Conservation (phyloP, 2,797 vertebrate genomes). For the Smutsia temminckii region DNA sequence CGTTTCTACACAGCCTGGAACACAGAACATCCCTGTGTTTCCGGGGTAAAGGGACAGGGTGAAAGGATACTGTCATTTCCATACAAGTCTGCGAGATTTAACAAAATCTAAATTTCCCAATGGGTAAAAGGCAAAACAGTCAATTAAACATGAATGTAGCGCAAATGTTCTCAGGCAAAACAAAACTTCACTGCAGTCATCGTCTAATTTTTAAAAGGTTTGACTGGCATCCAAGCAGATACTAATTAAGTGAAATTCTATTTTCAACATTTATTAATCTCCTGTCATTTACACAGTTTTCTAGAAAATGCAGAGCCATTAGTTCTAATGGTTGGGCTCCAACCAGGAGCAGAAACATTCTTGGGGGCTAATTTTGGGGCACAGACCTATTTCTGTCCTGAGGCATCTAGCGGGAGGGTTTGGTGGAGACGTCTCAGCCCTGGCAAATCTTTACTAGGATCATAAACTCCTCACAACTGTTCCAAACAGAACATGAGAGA, state of each 20-base stretch:
- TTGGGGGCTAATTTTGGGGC: not conserved
- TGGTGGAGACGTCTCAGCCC: slow-evolving; percentile 29
- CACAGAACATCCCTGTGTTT: accelerated
- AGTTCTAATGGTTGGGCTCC: not conserved
- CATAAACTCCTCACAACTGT: not conserved
- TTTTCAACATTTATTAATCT: slow-evolving; percentile 54
- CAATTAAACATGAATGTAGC: not conserved
- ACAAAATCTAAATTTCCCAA: not conserved
- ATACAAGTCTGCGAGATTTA: not conserved
- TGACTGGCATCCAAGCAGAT: slow-evolving; percentile 17
- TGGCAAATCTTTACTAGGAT: not conserved
- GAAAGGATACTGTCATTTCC: not conserved
- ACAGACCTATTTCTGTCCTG: not conserved
- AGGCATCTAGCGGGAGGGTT: slow-evolving; percentile 11
- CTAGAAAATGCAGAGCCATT: not conserved
- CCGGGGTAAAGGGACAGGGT: not conserved
- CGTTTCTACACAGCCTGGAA: not conserved
- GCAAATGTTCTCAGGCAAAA: not conserved
- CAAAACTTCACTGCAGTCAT: not conserved
- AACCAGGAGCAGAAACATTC: not conserved
- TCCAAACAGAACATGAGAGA: not conserved
- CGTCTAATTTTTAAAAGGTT: not conserved
- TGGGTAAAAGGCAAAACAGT: not conserved
- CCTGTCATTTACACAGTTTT: slow-evolving; percentile 16
- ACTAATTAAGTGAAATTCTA: slow-evolving; percentile 39